Evolutionary conservation across 2,113 vertebrate species (phyloP).

Genomic region (Notechis scutatus): DNA sequence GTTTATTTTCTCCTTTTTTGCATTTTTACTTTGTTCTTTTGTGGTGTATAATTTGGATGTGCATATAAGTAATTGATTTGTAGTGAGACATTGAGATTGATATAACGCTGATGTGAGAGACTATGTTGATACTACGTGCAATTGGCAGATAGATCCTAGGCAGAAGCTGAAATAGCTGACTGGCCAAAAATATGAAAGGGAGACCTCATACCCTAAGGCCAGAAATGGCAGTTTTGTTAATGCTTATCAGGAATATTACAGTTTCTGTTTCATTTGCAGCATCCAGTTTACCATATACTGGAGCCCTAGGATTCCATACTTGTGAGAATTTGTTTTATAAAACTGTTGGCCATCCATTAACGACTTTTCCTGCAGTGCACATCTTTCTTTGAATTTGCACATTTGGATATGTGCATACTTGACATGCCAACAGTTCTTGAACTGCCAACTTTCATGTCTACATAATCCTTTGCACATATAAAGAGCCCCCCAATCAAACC

Average conservation of each 20-base stretch:
- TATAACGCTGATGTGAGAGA: not conserved
- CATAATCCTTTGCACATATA: not conserved
- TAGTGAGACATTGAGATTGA: not conserved
- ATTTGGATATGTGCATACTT: not conserved
- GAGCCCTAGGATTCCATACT: not conserved
- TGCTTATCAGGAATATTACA: not conserved
- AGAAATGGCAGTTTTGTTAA: not conserved
- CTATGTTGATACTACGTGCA: not conserved
- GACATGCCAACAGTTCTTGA: not conserved
- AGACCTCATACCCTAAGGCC: not conserved
- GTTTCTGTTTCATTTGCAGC: not conserved
- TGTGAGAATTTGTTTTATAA: not conserved
- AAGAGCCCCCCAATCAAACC: not conserved
- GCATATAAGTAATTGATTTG: not conserved
- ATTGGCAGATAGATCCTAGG: not conserved
- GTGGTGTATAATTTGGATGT: not conserved
- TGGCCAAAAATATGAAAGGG: not conserved
- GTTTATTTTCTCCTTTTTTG: constrained; percentile 41
- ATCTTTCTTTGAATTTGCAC: not conserved
- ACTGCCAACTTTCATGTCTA: not conserved
- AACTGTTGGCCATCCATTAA: not conserved
- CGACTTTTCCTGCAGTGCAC: not conserved
- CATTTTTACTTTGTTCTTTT: not conserved
- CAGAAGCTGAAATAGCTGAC: not conserved
- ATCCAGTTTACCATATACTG: too few relatives aligned